A percentile compares a stretch with the other conserved stretches of the same genome.
Evolutionary conservation across 1,140 invertebrate species (phyloP).

Genomic region (Trachelipus rathkii): DNA sequence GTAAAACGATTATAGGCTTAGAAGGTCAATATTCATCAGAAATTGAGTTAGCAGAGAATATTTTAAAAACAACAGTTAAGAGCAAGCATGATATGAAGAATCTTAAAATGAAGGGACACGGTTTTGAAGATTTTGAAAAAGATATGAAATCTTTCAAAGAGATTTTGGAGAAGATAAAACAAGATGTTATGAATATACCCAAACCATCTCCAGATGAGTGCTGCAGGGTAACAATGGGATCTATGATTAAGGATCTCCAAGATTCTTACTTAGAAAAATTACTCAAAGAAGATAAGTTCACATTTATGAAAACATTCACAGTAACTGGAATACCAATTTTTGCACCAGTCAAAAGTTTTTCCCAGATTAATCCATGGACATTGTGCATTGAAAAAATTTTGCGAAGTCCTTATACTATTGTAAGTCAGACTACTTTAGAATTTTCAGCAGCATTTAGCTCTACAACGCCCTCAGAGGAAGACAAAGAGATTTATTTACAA

Average conservation of each 20-base stretch:
- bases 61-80: slow-evolving; percentile 37
- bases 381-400: slow-evolving; percentile 36
- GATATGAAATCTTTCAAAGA: slow-evolving; percentile 29
- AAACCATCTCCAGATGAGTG: slow-evolving; percentile 33
- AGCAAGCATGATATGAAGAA: slow-evolving; percentile 32
- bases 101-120: slow-evolving; percentile 39
- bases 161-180: slow-evolving; percentile 18
- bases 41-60: slow-evolving; percentile 36
- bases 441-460: slow-evolving; percentile 1
- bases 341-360: slow-evolving; percentile 35
- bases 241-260: slow-evolving; percentile 37
- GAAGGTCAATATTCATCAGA: slow-evolving; percentile 35
- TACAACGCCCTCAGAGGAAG: background rate
- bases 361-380: slow-evolving; percentile 43
- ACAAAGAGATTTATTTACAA: slow-evolving; percentile 37
- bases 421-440: slow-evolving; percentile 36
- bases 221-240: slow-evolving; percentile 34
- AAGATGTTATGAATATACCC: slow-evolving; percentile 22
- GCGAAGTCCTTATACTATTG: slow-evolving; percentile 35
- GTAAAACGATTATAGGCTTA: slow-evolving; percentile 32
- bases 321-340: slow-evolving; percentile 42
- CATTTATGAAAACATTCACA: slow-evolving; percentile 36
- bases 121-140: slow-evolving; percentile 26
- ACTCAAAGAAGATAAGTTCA: slow-evolving; percentile 34
- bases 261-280: slow-evolving; percentile 32